Percentiles rank a stretch among this genome's conserved stretches.
These are phyloP conservation scores for Drosophila triauraria DNA, from an alignment of 1,140 invertebrate genomes.

Conservation along the genomic window DNA sequence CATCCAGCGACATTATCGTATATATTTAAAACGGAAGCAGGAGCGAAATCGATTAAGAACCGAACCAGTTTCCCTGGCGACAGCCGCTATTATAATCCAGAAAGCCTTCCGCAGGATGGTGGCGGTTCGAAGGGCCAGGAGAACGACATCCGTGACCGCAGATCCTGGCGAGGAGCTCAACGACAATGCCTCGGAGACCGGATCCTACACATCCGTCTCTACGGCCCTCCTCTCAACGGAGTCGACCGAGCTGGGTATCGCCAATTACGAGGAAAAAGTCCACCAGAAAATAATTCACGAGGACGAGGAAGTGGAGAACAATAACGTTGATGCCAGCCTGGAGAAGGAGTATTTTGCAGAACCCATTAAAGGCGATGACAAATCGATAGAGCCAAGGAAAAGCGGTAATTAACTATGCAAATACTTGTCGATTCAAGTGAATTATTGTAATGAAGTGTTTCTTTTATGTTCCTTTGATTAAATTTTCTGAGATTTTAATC, in stretches of 20 bases:
- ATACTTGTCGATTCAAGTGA: not conserved
- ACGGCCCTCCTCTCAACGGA: slow-evolving; percentile 73
- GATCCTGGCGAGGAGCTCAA: slow-evolving; percentile 62
- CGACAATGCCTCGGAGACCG: slow-evolving; percentile 69
- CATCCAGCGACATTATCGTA: slow-evolving; percentile 60
- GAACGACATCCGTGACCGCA: slow-evolving; percentile 25
- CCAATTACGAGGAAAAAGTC: slow-evolving; percentile 56
- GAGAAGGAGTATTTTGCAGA: slow-evolving; percentile 30
- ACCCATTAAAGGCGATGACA: slow-evolving; percentile 31
- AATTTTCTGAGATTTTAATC: not conserved
- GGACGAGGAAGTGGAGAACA: slow-evolving; percentile 71
- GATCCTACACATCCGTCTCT: slow-evolving; percentile 76
- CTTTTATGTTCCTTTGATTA: not conserved
- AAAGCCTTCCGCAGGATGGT: slow-evolving; percentile 65
- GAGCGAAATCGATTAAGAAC: slow-evolving; percentile 20
- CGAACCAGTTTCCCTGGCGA: slow-evolving; percentile 38
- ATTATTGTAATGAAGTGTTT: slow-evolving; percentile 10
- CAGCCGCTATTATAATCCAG: slow-evolving; percentile 75
- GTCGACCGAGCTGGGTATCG: slow-evolving; percentile 57
- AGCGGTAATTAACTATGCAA: slow-evolving; percentile 51
- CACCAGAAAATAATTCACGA: slow-evolving; percentile 70
- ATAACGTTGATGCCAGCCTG: slow-evolving; percentile 42
- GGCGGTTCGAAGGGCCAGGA: slow-evolving; percentile 25
- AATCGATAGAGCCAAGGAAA: slow-evolving; percentile 39
- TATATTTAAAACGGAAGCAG: slow-evolving; percentile 47